Evolutionary conservation across 2,113 vertebrate genomes (phyloP).

Genomic region (Trachemys scripta): DNA sequence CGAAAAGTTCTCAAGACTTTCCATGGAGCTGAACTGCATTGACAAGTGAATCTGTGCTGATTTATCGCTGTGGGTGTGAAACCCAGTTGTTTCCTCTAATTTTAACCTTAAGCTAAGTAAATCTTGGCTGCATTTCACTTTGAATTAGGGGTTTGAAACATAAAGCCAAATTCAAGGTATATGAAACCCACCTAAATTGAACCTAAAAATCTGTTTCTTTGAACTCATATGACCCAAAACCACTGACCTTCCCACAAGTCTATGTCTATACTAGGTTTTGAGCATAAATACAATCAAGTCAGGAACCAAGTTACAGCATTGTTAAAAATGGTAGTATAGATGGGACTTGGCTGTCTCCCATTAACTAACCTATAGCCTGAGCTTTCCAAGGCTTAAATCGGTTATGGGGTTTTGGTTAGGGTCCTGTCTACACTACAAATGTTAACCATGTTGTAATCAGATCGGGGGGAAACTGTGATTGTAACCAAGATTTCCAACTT

Average conservation of each 20-base stretch:
- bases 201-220: background rate
- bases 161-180: background rate
- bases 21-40: background rate
- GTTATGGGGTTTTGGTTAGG: background rate
- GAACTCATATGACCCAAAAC: background rate
- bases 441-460: background rate
- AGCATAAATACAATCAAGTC: background rate
- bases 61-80: background rate
- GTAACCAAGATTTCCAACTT: conserved; percentile 38
- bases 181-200: background rate
- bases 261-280: background rate
- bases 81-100: background rate
- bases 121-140: background rate
- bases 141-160: background rate
- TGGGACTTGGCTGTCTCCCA: background rate
- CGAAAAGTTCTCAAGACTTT: background rate
- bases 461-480: background rate
- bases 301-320: background rate
- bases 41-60: background rate
- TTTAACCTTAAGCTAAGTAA: accelerated
- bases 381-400: background rate
- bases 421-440: conserved; percentile 5
- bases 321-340: background rate
- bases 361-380: background rate
- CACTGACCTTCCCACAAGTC: background rate